Evolutionary conservation across 2,797 vertebrate species (phyloP), one percentile per base, ranked within the genome.

Genomic region (Danio choprae): DNA sequence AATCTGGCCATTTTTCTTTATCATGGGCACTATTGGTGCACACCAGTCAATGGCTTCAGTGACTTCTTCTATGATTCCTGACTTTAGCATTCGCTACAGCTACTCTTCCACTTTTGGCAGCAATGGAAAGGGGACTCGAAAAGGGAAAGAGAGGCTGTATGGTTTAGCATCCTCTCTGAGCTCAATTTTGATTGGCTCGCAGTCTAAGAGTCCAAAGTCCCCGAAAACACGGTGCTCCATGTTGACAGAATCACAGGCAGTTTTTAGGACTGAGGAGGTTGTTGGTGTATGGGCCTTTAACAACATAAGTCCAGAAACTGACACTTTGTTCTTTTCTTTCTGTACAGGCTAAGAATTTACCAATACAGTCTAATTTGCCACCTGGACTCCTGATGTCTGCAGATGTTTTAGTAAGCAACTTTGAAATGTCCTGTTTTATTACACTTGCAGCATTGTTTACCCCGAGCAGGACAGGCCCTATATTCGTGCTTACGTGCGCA

Each of bases 31-130:
- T 71, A 80, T 70, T 3, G 46, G 64, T 5, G 55, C 50, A 72
- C 79, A 80, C 68, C 59, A 82, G 51, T 71, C 75, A 16, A 22
- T 70, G 1, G 64, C 7, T 18, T 55, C 62, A 0, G 46, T 82
- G 6, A 77, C 56, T 16, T 74, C 20, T n/a, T 63, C 22, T 8
- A 70, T 83, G 7, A 82, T 59, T 11, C 56, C 68, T 9, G 44
- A 43, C 22, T 1, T 12, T 2, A 63, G 41, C 74, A 81, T 71
- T 0, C 2, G 20, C 7, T 62, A 41, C 2, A 76, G 40, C n/a
- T 84, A 60, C 15, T 78, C 50, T 36, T 80, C 53, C 18, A 80
- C 53, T 51, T 82, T 72, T 12, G 46, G 53, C 11, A 80, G 55
- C 6, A 77, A 9, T 1, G 56, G 67, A 51, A 84, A 58, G 0